These are phyloP conservation scores for Lampris incognitus DNA, from an alignment of 2,113 vertebrate genomes.

Conservation along the genomic window DNA sequence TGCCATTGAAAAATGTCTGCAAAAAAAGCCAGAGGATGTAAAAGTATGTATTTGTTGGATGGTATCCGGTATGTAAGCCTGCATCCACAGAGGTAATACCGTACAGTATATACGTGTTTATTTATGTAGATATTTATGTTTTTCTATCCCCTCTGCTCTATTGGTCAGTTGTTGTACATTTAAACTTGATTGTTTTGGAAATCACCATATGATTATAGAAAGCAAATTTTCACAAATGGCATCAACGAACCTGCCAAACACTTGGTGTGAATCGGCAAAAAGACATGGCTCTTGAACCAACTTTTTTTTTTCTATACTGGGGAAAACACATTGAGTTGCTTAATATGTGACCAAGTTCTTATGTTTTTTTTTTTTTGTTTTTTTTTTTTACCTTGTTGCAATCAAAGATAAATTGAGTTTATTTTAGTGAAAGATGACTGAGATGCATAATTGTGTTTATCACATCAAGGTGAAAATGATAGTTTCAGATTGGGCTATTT, in stretches of 20 bases:
- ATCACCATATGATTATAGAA: background rate
- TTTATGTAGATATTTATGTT: conserved; percentile 38
- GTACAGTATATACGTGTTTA: conserved; percentile 21
- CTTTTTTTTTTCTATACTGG: background rate
- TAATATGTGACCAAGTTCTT: background rate
- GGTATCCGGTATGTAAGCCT: conserved; percentile 41
- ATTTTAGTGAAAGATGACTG: background rate
- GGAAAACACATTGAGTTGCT: background rate
- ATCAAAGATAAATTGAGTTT: background rate
- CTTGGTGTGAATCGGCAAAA: background rate
- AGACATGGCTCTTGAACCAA: background rate
- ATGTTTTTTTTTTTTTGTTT: background rate
- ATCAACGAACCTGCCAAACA: conserved; percentile 1
- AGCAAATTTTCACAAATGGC: background rate
- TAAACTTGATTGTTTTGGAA: conserved; percentile 25
- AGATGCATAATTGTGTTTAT: background rate
- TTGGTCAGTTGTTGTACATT: conserved; percentile 45
- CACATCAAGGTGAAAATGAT: background rate
- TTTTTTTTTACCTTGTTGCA: background rate
- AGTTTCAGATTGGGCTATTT: background rate
- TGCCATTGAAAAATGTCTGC: conserved; percentile 16
- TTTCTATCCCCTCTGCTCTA: conserved; percentile 46
- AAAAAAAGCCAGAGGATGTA: background rate
- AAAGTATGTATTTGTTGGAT: conserved; percentile 38
- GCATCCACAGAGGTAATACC: conserved; percentile 16